Evolutionary conservation across 2,797 vertebrate species (phyloP), one percentile per base, ranked within the genome.

Genomic region (Mormyrops boulengeri): DNA sequence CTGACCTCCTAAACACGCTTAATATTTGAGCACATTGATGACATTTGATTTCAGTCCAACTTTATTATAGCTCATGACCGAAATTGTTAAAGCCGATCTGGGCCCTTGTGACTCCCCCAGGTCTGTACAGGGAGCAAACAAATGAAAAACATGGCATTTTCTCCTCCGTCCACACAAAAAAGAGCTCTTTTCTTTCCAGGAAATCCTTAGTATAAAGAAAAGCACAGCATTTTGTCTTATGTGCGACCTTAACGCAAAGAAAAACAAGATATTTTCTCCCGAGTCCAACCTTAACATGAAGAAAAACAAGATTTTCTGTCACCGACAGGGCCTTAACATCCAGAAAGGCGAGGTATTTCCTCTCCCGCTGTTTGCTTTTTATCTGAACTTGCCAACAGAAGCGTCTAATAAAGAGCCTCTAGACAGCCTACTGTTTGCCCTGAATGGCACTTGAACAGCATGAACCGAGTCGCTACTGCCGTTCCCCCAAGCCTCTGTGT

Each of bases 251-350:
- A 80, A 80, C 73, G 19, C 14, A 80, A 80, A 41, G 73, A 80
- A 80, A 80, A 80, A 80, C 1, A 0, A 44, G 38, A 47, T 47
- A 80, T 47, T 80, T 80, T 47, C 73, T 47, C 41, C 41, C 7
- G 17, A 9, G 41, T 80, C 73, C 19, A 80, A 80, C 73, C 73
- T 47, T 80, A 44, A 80, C 73, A 80, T 80, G 14, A 80, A 80
- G 73, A 80, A 80, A 80, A 80, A 80, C 73, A 47, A 73, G 30
- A 73, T 47, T 41, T 80, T 80, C 38, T 80, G 73, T 80, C 73
- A 47, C 73, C 12, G 2, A 9, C 38, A 3, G 41, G 7, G 73
- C 17, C 73, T 7, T n/a, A 47, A 47, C 73, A 80, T 44, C 17
- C 73, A 80, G 73, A 80, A 80, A 80, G 41, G 19, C 6, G 2